Evolutionary conservation across 1,140 invertebrate genomes (phyloP).

Genomic region (Zophobas morio): DNA sequence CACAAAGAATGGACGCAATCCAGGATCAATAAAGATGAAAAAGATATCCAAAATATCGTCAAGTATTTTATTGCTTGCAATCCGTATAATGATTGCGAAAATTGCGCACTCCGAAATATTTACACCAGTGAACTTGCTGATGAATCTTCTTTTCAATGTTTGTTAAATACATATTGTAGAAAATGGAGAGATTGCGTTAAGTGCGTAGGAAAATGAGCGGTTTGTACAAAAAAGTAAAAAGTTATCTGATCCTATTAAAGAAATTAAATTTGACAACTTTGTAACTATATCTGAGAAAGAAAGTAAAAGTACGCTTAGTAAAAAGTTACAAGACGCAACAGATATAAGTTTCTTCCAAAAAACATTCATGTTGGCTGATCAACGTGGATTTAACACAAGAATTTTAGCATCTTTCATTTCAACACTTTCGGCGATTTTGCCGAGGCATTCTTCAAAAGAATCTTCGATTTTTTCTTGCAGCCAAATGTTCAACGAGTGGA

Average conservation of each 20-base stretch:
- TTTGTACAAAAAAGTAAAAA: constrained; percentile 51
- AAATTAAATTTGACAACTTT: constrained; percentile 47
- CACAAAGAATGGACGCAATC: constrained; percentile 62
- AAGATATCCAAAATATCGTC: constrained; percentile 56
- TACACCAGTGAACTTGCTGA: constrained; percentile 56
- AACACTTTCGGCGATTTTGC: constrained; percentile 54
- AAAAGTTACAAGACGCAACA: constrained; percentile 52
- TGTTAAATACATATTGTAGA: constrained; percentile 49
- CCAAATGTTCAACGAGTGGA: constrained; percentile 50
- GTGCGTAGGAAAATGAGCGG: constrained; percentile 50
- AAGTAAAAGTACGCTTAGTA: constrained; percentile 48
- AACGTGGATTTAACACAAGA: constrained; percentile 51
- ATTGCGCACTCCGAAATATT: constrained; percentile 53
- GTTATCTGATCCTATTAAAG: constrained; percentile 49
- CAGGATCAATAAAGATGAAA: constrained; percentile 57
- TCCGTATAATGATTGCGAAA: constrained; percentile 44
- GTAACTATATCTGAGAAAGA: constrained; percentile 47
- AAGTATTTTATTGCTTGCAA: constrained; percentile 52
- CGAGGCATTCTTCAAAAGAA: constrained; percentile 54
- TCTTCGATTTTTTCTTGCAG: constrained; percentile 47
- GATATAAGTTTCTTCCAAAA: constrained; percentile 50
- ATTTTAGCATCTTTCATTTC: constrained; percentile 53
- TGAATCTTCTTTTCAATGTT: constrained; percentile 54
- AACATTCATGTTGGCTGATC: constrained; percentile 52
- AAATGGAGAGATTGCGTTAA: constrained; percentile 52